A percentile compares a stretch with the other conserved stretches of the same genome.
Conservation (phyloP, 2,797 vertebrate species). For the Crocidura indochinensis region DNA sequence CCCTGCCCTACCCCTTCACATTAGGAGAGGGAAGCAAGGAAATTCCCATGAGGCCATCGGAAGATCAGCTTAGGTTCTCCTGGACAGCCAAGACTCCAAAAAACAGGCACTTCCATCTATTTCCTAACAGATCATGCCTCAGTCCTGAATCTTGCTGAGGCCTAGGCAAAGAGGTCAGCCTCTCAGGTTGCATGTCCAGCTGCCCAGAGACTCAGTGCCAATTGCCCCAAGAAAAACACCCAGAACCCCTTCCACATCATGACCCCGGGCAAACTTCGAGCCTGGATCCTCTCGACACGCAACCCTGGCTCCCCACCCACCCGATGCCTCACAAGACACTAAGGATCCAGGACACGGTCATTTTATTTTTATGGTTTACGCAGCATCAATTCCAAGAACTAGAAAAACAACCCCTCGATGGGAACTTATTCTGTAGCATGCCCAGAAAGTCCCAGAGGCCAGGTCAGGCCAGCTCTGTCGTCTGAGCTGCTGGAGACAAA, state of each 20-base stretch:
- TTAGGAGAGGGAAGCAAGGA: background rate
- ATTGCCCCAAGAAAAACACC: too few species aligned
- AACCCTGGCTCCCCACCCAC: background rate
- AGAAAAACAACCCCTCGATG: constrained; percentile 22
- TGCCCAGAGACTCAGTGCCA: too few species aligned
- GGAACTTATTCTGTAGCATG: constrained; percentile 1
- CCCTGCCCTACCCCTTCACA: too few species aligned
- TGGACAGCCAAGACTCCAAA: too few species aligned
- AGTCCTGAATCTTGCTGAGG: background rate
- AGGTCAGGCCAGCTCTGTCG: constrained; percentile 14
- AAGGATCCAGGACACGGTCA: background rate
- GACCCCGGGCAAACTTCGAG: too few species aligned
- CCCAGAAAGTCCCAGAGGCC: constrained; percentile 2
- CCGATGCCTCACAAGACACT: background rate
- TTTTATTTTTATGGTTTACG: constrained; percentile 23
- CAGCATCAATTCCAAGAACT: constrained; percentile 42
- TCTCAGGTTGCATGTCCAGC: too few species aligned
- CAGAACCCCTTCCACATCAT: background rate
- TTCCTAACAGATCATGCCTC: background rate
- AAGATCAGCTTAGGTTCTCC: background rate
- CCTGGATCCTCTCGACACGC: background rate
- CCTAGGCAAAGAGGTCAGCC: fast-evolving
- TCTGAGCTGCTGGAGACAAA: constrained; percentile 29
- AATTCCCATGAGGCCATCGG: too few species aligned
- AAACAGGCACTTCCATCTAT: background rate